These are phyloP conservation scores for Bombus consobrinus DNA, from an alignment of 1,140 invertebrate species.

Conservation along the genomic window DNA sequence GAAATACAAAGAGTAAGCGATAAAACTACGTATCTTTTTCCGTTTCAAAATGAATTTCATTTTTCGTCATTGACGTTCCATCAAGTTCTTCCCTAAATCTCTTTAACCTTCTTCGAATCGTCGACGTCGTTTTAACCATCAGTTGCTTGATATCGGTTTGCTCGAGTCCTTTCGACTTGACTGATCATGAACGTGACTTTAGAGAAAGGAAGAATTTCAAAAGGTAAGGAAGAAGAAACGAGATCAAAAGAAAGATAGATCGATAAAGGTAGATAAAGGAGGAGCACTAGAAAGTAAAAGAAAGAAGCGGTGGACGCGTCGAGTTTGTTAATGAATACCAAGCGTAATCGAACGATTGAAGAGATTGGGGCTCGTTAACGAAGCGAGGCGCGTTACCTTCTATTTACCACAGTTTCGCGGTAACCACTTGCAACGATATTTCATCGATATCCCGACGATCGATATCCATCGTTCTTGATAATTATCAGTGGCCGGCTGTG, in stretches of 20 bases:
- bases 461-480: conserved; percentile 64
- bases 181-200: background rate
- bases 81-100: too few relatives aligned
- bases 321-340: background rate
- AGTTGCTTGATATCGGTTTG: too few relatives aligned
- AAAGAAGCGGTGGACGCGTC: background rate
- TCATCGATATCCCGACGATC: conserved; percentile 62
- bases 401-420: conserved; percentile 67
- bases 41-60: too few relatives aligned
- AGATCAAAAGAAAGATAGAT: background rate
- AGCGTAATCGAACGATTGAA: conserved; percentile 2
- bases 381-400: conserved; percentile 64
- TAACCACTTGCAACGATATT: conserved; percentile 54
- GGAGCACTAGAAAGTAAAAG: background rate
- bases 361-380: conserved; percentile 49
- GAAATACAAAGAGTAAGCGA: too few relatives aligned
- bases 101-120: too few relatives aligned
- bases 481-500: conserved; percentile 59
- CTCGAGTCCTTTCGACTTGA: background rate
- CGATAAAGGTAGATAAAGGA: background rate
- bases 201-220: background rate
- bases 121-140: too few relatives aligned
- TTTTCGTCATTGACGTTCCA: too few relatives aligned
- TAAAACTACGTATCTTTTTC: too few relatives aligned
- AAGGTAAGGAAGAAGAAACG: too few relatives aligned